These are phyloP conservation scores for Atrichornis clamosus DNA, from an alignment of 2,113 vertebrate genomes.

Conservation along the genomic window DNA sequence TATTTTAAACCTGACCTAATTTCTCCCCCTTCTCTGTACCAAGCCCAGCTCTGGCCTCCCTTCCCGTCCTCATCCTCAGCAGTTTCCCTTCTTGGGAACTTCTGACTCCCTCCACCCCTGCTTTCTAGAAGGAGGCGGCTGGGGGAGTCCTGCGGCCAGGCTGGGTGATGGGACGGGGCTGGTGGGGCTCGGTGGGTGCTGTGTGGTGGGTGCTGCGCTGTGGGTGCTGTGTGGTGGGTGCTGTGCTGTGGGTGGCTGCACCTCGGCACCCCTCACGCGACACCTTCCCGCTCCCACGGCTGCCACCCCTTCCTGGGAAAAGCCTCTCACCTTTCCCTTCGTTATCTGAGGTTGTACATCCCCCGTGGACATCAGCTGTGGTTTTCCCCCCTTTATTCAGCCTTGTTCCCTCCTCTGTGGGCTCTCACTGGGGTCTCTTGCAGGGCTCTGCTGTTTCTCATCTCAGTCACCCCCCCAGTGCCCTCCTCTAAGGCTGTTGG, in stretches of 20 bases:
- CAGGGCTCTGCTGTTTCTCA: background rate
- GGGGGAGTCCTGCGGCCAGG: background rate
- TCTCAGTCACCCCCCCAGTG: background rate
- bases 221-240: background rate
- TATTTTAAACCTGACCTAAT: constrained; percentile 76
- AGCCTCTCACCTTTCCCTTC: background rate
- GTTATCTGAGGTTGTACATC: background rate
- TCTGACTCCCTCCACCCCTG: accelerated
- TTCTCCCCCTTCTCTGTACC: constrained; percentile 21
- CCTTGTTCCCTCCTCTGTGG: accelerated
- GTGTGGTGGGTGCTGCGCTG: background rate
- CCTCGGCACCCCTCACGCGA: background rate
- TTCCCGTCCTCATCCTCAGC: background rate
- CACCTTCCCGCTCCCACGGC: background rate
- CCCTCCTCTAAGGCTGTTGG: background rate
- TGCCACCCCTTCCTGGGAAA: background rate
- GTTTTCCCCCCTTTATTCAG: background rate
- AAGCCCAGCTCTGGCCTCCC: background rate
- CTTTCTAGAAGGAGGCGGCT: background rate
- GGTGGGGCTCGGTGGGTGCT: background rate
- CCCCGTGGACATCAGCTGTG: accelerated
- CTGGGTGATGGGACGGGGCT: background rate
- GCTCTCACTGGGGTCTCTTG: background rate
- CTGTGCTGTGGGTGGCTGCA: background rate
- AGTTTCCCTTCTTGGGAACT: background rate